Base-by-base conservation (phyloP, 1,140 invertebrate genomes). In the Adoxophyes honmai region DNA sequence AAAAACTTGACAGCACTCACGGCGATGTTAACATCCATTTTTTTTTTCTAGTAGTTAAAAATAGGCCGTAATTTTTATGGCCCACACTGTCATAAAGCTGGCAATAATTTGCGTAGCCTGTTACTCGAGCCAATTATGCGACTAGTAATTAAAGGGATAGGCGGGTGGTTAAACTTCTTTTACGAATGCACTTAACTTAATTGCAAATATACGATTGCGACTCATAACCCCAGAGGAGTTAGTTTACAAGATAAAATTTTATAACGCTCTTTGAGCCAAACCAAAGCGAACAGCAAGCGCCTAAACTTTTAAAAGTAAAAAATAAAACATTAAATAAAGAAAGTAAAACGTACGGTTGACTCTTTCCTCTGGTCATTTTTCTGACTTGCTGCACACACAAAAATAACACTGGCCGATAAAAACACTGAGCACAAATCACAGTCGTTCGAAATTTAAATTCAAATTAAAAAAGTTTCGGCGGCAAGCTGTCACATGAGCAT, bases 401-500 rank as follows among this genome's bases (percentile, higher is more conserved):
- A 64, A 37, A 42, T 34, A 64, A 51, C 67, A 75, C 68, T 62
- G 34, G 42, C 11, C 18, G 21, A 15, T 28, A 61, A 62, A 53
- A 42, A 35, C 61, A 70, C 78, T 72, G 64, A 63, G 65, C 69
- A 75, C 81, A 73, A 69, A 73, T 66, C 64, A 78, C 73, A 55
- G 28, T 55, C 59, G 37, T 55, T 64, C 59, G 65, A 66, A 62
- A 70, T 73, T 68, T 65, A 68, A 71, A 73, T 81, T 62, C 66
- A 78, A 78, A 78, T 64, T 71, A 42, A 60, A 68, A 63, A 78
- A 76, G 71, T 39, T 76, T 81, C 81, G 80, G 81, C 81, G 81
- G 76, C 73, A 88, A 86, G 66, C 60, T 68, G 71, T 84, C 77
- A 88, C 76, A 81, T 78, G 76, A 86, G 76, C 81, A 83, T 81